These are phyloP conservation scores for Campoletis raptor DNA, from an alignment of 2,888 invertebrate genomes.

Conservation along the genomic window DNA sequence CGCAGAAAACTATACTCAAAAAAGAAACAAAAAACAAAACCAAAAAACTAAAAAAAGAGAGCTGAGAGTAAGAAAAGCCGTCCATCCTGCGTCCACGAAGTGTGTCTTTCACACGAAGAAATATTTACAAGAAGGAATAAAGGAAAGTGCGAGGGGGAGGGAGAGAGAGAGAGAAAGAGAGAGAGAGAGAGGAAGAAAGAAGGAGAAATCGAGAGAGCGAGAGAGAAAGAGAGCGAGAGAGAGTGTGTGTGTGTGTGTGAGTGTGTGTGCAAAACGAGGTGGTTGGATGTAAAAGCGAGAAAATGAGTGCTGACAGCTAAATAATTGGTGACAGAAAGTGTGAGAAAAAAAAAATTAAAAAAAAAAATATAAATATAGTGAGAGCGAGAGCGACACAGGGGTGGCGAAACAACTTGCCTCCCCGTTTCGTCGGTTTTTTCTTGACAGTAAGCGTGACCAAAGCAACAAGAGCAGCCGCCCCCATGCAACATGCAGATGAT, in stretches of 20 bases:
- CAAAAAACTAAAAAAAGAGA: not conserved
- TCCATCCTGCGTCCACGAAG: constrained; percentile 56
- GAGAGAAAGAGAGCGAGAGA: constrained; percentile 32
- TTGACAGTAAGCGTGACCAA: constrained; percentile 69
- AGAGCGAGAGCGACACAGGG: constrained; percentile 47
- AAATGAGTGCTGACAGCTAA: constrained; percentile 54
- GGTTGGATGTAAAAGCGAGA: constrained; percentile 36
- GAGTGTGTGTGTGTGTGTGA: not conserved
- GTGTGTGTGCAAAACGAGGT: constrained; percentile 11
- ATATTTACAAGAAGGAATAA: constrained; percentile 12
- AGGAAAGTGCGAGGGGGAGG: constrained; percentile 8
- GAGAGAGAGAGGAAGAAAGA: constrained; percentile 47
- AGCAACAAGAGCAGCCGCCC: constrained; percentile 83
- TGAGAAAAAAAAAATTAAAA: constrained; percentile 53
- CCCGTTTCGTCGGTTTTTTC: constrained; percentile 45
- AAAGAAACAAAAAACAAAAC: not conserved
- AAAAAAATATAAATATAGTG: constrained; percentile 39
- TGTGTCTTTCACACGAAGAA: constrained; percentile 29
- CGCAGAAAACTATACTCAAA: not conserved
- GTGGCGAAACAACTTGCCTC: constrained; percentile 37
- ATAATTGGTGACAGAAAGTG: constrained; percentile 65
- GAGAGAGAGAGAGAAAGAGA: constrained; percentile 6
- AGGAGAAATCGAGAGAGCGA: not conserved
- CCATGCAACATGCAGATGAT: constrained; percentile 85
- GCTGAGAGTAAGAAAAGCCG: constrained; percentile 48